A percentile compares a stretch with the other conserved stretches of the same genome.
Conservation (phyloP, 2,113 vertebrate genomes). For the Podarcis muralis region DNA sequence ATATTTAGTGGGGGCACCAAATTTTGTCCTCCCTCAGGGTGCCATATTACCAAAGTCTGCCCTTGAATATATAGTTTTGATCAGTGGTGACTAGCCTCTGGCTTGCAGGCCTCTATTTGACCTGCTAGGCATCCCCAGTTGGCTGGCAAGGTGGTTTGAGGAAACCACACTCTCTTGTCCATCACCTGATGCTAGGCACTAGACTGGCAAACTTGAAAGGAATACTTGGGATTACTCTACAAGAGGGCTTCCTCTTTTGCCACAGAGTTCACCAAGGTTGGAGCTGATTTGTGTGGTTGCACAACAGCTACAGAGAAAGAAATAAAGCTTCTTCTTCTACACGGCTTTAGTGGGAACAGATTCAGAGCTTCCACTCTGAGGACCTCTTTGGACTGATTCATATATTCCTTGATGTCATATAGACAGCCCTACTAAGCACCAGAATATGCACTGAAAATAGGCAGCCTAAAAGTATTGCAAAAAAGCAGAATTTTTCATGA, state of each 20-base stretch:
- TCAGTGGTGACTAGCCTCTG: no score
- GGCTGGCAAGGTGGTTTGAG: no score
- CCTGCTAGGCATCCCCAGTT: no score
- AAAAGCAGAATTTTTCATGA: conserved; percentile 49
- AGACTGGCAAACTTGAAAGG: neutral
- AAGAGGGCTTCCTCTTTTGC: neutral
- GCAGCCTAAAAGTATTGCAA: conserved; percentile 44
- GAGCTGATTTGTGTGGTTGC: neutral
- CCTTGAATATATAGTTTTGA: no score
- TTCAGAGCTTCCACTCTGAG: neutral
- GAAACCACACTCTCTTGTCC: no score
- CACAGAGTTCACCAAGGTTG: neutral
- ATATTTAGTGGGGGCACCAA: no score
- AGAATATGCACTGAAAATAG: conserved; percentile 2
- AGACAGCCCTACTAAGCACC: neutral
- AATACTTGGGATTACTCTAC: neutral
- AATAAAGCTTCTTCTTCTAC: neutral
- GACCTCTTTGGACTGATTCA: neutral
- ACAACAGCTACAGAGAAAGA: neutral
- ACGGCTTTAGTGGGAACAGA: neutral
- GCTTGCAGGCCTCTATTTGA: no score
- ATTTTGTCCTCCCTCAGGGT: no score
- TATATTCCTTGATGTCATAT: neutral
- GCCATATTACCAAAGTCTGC: no score
- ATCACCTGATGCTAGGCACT: no score